Base-by-base conservation (phyloP, 2,113 vertebrate species). In the Lophura nycthemera region DNA sequence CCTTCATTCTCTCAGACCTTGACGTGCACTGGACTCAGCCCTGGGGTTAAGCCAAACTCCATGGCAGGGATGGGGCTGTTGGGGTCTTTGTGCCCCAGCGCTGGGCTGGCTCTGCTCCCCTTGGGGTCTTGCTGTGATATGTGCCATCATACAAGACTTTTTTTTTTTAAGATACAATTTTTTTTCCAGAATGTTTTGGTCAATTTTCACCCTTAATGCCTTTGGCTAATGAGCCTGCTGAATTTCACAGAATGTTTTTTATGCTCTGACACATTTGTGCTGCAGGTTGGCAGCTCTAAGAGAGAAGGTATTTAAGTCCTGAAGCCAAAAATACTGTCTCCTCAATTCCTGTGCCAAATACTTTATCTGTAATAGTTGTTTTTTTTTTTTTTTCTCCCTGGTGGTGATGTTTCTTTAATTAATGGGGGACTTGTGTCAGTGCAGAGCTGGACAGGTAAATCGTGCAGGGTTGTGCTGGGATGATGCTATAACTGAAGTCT, bases 261-360 rank as follows among this genome's bases (percentile, higher is more conserved):
- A 52, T 90, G 76, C 69, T 24, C 72, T 74, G 65, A 86, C 17
- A 34, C 5, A 3, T 79, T 80, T 71, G 67, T 67, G 56, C 47
- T 83, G 45, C 29, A 69, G 42, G 47, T 52, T 96, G 92, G 88
- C 92, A 93, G 76, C 61, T 52, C 76, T 93, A 61, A 93, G 90
- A 95, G 83, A 11, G 38, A 93, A 76, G 52, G 69, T 56, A 60
- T 88, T 90, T 67, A 67, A 90, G 61, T 91, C 64, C 76, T 90
- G 34, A 25, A 50, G 90, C 72, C 86, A 95, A 74, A 90, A 88
- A 60, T 77, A 45, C 66, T 0, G 6, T n/a, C 79, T 80, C 56
- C 42, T 90, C 47, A 57, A 56, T 10, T 30, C 34, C 32, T 15
- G 4, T 78, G 95, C 76, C 86, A 95, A 90, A 52, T 34, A 36